These are phyloP conservation scores for Leucosticte australis DNA, from an alignment of 2,113 vertebrate genomes.

Conservation along the genomic window DNA sequence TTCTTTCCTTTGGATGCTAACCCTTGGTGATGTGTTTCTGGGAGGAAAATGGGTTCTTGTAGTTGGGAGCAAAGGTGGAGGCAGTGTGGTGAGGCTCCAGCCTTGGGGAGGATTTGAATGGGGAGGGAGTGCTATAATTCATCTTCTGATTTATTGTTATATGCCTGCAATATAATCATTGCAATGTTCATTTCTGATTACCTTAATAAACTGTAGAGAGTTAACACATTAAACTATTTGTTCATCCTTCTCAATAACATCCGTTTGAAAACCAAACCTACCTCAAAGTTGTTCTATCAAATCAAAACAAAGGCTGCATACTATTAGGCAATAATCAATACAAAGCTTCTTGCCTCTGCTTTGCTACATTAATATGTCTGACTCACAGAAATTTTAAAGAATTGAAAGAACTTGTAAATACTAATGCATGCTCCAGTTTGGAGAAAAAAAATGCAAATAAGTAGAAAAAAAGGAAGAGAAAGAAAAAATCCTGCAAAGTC, in stretches of 20 bases:
- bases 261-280: neutral
- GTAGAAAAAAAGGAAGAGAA: neutral
- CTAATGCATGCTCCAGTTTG: neutral
- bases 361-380: neutral
- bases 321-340: neutral
- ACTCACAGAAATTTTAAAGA: neutral
- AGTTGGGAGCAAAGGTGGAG: neutral
- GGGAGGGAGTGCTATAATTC: neutral
- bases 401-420: neutral
- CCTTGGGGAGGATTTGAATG: neutral
- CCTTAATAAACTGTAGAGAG: neutral
- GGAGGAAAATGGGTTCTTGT: neutral
- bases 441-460: neutral
- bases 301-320: neutral
- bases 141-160: neutral
- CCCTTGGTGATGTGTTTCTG: neutral
- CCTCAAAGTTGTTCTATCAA: neutral
- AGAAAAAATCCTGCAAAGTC: neutral
- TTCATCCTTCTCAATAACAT: neutral
- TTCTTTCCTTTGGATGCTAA: neutral
- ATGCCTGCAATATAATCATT: neutral
- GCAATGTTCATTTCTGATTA: neutral
- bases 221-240: neutral
- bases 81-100: accelerated
- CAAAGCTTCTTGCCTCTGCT: neutral